Evolutionary conservation across 1,140 invertebrate genomes (phyloP), one percentile per base, ranked within the genome.

Genomic region (Solen grandis): DNA sequence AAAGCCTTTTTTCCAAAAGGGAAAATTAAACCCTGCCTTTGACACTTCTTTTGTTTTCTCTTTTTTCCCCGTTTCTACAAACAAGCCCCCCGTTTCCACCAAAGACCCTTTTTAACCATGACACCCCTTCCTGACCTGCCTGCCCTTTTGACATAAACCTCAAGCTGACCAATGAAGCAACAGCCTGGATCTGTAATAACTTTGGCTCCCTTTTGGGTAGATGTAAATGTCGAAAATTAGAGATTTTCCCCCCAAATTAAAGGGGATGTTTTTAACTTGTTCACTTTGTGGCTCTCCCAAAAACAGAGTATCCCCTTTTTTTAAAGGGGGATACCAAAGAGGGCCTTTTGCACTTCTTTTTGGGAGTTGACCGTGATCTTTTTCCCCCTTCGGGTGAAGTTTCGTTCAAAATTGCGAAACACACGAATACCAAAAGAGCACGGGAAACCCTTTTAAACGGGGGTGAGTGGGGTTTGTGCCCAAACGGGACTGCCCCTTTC

Each of bases 401-500:
- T 66, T 38, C 70, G 38, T 50, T 59, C 31, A 62, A 79, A 79
- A 60, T 69, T 46, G 1, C 65, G 36, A 25, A 46, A 79, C 1
- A 70, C 57, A 2, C 66, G 52, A 52, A 79, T 46, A 29, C 76
- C 76, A 52, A 69, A 79, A 16, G 65, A 69, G 50, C 36, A 81
- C 36, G 55, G 73, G 16, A 62, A 59, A 19, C 73, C 33, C 14
- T 70, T 50, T n/a, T 52, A 59, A 29, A 57, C 52, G 27, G 74
- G 73, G 0, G 52, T 70, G 4, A 70, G 57, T 3, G 82, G 75
- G 27, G n/a, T n/a, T 83, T 27, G n/a, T 81, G 78, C 19, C 78
- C 78, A 50, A 55, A 81, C 25, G 66, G 25, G 25, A 81, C 78
- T 8, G 69, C 78, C 13, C 78, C n/a, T n/a, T n/a, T n/a, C n/a